phyloP scores from a whole-genome alignment of 2,888 invertebrate genomes.

The Lepidonotus clava region DNA sequence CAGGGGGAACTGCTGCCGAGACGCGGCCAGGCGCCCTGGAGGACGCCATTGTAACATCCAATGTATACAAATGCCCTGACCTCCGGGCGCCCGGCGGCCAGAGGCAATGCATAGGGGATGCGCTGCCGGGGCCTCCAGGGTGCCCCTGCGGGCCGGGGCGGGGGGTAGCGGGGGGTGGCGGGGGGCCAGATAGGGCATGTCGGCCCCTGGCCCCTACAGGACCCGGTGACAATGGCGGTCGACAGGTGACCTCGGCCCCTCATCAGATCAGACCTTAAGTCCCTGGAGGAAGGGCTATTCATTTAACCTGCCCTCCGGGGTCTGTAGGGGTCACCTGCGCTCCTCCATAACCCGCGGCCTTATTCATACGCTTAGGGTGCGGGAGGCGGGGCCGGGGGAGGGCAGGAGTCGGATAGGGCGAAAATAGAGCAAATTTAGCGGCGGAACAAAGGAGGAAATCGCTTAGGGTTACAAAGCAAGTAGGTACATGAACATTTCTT shows the following conservation, averaged over 20 bases:
- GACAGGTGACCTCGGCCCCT: slow-evolving; percentile 36
- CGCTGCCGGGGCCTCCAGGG: background rate
- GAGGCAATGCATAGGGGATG: slow-evolving; percentile 53
- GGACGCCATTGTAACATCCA: slow-evolving; percentile 44
- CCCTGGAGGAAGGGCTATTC: slow-evolving; percentile 39
- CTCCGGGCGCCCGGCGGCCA: background rate
- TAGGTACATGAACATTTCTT: too few relatives aligned
- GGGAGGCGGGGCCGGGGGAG: background rate
- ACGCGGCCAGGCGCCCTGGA: background rate
- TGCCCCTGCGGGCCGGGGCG: background rate
- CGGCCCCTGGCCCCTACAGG: slow-evolving; percentile 9
- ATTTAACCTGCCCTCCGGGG: slow-evolving; percentile 43
- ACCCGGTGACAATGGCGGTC: slow-evolving; percentile 42
- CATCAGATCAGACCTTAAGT: slow-evolving; percentile 25
- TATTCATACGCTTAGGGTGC: slow-evolving; percentile 4
- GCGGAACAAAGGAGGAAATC: background rate
- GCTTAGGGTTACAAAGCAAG: too few relatives aligned
- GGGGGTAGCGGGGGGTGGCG: slow-evolving; percentile 26
- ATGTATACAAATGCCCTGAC: slow-evolving; percentile 52
- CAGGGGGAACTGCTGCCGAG: background rate
- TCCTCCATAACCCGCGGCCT: background rate
- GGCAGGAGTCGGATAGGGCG: background rate
- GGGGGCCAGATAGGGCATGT: slow-evolving; percentile 27
- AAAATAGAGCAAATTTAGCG: background rate
- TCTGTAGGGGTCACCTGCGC: slow-evolving; percentile 7